Base-by-base conservation (phyloP, 2,888 invertebrate species). In the Orthosia cruda region DNA sequence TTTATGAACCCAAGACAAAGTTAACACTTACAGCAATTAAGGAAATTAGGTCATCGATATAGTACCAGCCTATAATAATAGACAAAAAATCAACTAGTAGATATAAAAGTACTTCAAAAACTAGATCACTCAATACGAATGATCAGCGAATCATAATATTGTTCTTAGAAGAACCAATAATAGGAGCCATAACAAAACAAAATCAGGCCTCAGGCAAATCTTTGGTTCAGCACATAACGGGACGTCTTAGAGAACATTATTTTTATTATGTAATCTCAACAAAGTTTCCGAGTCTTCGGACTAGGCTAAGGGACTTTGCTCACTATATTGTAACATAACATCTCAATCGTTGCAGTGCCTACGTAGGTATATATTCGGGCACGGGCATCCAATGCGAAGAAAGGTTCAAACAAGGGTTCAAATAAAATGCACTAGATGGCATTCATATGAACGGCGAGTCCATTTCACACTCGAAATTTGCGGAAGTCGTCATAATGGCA, bases 241-340 rank as follows among this genome's bases (percentile, higher is more conserved):
- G 52, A 45, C 40, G 16, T 62, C 32, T 62, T 84, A 72, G 80
- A 84, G 45, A 58, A 71, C 47, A n/a, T n/a, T n/a, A 81, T 84
- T 84, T 74, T 72, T 71, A 63, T 86, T 77, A 45, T 75, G 70
- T 84, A 84, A 84, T 78, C 64, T 73, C 61, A 40, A 75, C 75
- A 77, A 69, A 55, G 50, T 74, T 66, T 52, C 26, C 23, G 50
- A 81, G 71, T 69, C 68, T 70, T 18, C 52, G n/a, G 54, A 69
- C 62, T 58, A 18, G 15, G 15, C 0, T 81, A 54, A 52, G 58
- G 64, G 49, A 5, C 47, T 58, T 47, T 13, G 15, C 13, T n/a
- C 16, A 40, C 47, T 64, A n/a, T 4, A n/a, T 9, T 54, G 57
- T 71, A 40, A 40, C 40, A 9, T 40, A 40, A 1, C 9, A 40